phyloP scores from a whole-genome alignment of 2,888 invertebrate species.

The Glaucopsyche alexis region DNA sequence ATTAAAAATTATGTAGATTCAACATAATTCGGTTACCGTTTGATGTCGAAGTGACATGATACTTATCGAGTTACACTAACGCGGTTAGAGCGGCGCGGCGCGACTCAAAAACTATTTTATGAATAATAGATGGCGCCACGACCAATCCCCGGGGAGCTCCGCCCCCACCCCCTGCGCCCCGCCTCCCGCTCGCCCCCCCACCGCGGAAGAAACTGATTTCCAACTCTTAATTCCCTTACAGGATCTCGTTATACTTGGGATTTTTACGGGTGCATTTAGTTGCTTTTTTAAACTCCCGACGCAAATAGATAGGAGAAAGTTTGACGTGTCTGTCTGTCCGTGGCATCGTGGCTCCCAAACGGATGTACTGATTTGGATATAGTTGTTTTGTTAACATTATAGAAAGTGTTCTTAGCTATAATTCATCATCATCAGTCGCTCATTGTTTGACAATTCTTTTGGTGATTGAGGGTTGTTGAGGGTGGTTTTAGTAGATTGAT shows the following conservation, averaged over 20 bases:
- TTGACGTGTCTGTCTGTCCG: too few species aligned
- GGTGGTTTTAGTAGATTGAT: too few species aligned
- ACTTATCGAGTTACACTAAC: constrained; percentile 76
- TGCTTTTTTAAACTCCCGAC: neutral
- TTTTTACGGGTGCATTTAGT: constrained; percentile 10
- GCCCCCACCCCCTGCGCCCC: constrained; percentile 55
- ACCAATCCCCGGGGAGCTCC: constrained; percentile 76
- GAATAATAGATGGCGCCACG: constrained; percentile 78
- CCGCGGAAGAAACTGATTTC: constrained; percentile 71
- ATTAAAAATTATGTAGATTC: neutral
- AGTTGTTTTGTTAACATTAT: too few species aligned
- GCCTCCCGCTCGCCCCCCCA: constrained; percentile 55
- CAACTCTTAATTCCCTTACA: constrained; percentile 41
- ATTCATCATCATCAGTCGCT: too few species aligned
- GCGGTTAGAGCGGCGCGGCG: constrained; percentile 71
- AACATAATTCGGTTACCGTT: neutral
- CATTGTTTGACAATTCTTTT: too few species aligned
- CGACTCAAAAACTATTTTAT: constrained; percentile 80
- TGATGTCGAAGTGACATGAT: constrained; percentile 72
- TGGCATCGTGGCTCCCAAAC: too few species aligned
- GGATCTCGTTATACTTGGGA: constrained; percentile 29
- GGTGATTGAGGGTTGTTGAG: too few species aligned
- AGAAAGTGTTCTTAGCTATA: too few species aligned
- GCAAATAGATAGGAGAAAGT: too few species aligned
- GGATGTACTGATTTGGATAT: too few species aligned